phyloP scores from a whole-genome alignment of 2,113 vertebrate species.

The Rhinichthys klamathensis region DNA sequence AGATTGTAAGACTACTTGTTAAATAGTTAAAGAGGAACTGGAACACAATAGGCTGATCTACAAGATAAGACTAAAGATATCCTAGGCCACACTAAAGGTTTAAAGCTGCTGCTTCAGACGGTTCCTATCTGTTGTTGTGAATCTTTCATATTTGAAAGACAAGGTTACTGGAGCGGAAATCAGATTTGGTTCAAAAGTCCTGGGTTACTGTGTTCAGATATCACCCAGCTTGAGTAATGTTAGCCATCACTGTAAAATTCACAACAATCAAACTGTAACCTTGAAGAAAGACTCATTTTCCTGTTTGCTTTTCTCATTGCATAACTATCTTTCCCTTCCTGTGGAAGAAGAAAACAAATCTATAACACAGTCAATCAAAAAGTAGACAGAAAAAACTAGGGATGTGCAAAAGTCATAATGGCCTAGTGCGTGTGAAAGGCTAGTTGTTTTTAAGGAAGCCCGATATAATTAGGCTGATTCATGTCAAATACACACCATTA shows the following conservation, averaged over 20 bases:
- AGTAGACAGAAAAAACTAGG: neutral
- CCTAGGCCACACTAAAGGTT: neutral
- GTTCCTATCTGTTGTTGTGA: neutral
- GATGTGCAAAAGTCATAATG: neutral
- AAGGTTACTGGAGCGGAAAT: neutral
- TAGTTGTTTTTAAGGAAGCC: neutral
- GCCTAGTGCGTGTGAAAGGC: neutral
- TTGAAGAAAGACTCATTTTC: neutral
- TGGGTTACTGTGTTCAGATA: neutral
- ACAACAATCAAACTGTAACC: neutral
- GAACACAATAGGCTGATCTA: neutral
- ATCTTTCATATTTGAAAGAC: slow-evolving; percentile 21
- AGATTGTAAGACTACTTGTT: neutral
- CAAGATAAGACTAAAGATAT: neutral
- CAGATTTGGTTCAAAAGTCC: slow-evolving; percentile 1
- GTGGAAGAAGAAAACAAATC: neutral
- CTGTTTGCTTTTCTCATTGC: neutral
- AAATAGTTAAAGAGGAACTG: neutral
- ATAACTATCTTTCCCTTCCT: neutral
- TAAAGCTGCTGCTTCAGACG: neutral
- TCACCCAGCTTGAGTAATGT: neutral
- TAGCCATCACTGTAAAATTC: neutral
- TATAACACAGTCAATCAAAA: neutral
- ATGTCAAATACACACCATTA: neutral
- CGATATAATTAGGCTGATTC: neutral